Evolutionary conservation across 2,888 invertebrate genomes (phyloP), one percentile per base, ranked within the genome.

Genomic region (Drosophila vallismaia): DNA sequence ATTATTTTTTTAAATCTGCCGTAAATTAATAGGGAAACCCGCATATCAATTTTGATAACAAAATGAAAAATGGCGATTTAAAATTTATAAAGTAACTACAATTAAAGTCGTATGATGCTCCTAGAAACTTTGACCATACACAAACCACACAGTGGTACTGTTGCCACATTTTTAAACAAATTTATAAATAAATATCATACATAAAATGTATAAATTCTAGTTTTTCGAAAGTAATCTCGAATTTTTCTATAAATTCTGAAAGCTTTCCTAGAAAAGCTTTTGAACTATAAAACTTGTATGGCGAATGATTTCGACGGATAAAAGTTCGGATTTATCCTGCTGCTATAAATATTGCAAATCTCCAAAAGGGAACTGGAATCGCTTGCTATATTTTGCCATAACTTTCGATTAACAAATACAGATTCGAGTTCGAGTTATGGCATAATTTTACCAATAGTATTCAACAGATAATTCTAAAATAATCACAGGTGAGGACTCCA

Each of bases 51-150:
- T 4, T 3, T n/a, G 63, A 62, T 62, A 48, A 40, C 4, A 28
- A 26, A n/a, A n/a, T 3, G 0, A 19, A 38, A 36, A 48, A 48
- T 48, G 40, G 31, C 31, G 46, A 38, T 31, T n/a, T 1, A 10
- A 8, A 28, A 60, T 62, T 59, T 60, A 60, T 46, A 38, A 46
- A 31, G 3, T 2, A 48, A 31, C 38, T 24, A 3, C 10, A 42
- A 4, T 10, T 19, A 1, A 24, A 28, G 12, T 59, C 33, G 59
- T 33, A 56, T 33, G 58, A 57, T 56, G 58, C 42, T 57, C 9
- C 10, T 1, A 24, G 3, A 24, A 7, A 42, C 14, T 38, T 12
- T 38, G 38, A 12, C 5, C 3, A n/a, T 12, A 33, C 14, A 14
- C 36, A n/a, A 12, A 12, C 38, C 38, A 33, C 14, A 14, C 36